Percentiles rank a stretch among this genome's conserved stretches.
These are phyloP conservation scores for Nebria brevicollis DNA, from an alignment of 2,888 invertebrate genomes.

Conservation along the genomic window DNA sequence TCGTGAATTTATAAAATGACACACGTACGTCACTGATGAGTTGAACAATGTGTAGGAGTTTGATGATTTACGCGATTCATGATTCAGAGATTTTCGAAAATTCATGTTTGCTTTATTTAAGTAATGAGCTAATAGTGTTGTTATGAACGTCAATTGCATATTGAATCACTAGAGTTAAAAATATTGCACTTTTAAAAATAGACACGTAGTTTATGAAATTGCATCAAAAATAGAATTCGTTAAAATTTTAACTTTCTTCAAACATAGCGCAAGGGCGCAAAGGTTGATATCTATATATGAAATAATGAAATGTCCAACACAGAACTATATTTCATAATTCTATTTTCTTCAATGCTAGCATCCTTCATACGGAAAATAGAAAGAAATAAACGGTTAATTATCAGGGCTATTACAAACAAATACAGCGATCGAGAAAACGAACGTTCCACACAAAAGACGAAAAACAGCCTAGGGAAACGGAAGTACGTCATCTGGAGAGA, in stretches of 20 bases:
- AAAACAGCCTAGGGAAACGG: background rate
- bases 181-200: too few species aligned
- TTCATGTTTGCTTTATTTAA: slow-evolving; percentile 10
- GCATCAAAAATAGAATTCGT: too few species aligned
- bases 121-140: background rate
- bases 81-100: background rate
- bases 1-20: too few species aligned
- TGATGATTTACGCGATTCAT: background rate
- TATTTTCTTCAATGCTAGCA: background rate
- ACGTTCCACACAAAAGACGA: background rate
- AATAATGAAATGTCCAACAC: background rate
- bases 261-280: too few species aligned
- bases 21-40: too few species aligned
- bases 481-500: background rate
- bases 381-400: background rate
- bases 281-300: background rate
- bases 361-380: background rate
- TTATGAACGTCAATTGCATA: too few species aligned
- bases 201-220: too few species aligned
- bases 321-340: background rate
- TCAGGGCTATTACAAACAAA: background rate
- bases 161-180: too few species aligned
- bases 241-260: too few species aligned
- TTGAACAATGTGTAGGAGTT: too few species aligned
- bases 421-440: background rate